Conservation (phyloP, 2,113 vertebrate genomes). For the Emydocephalus ijimae region DNA sequence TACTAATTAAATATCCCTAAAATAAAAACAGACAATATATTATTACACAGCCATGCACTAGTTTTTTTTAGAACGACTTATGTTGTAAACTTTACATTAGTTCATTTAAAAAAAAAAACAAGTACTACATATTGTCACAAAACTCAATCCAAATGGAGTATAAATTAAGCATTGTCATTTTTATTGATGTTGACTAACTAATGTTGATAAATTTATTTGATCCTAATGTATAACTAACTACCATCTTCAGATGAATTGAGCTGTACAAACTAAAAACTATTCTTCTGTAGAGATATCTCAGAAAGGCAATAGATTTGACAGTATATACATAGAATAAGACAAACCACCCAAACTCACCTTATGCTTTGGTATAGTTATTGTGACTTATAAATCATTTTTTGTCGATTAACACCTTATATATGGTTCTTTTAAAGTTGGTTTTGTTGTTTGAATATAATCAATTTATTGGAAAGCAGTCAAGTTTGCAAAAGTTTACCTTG, state of each 20-base stretch:
- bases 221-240: neutral
- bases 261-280: neutral
- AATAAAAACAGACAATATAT: conserved; percentile 40
- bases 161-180: neutral
- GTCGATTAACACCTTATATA: neutral
- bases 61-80: neutral
- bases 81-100: neutral
- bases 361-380: neutral
- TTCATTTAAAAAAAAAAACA: neutral
- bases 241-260: neutral
- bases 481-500: conserved; percentile 75
- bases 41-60: neutral
- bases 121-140: neutral
- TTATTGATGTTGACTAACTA: neutral
- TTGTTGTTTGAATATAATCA: neutral
- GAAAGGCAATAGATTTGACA: neutral
- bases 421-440: neutral
- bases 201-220: neutral
- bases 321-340: neutral
- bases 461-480: accelerated
- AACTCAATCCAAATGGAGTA: neutral
- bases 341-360: neutral
- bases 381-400: neutral
- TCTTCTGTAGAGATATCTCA: neutral
- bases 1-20: conserved; percentile 90